Evolutionary conservation across 37 sponge, comb jelly and placozoan species (phyloP), one percentile per base, ranked within the genome.

Genomic region (Geodia barretti): DNA sequence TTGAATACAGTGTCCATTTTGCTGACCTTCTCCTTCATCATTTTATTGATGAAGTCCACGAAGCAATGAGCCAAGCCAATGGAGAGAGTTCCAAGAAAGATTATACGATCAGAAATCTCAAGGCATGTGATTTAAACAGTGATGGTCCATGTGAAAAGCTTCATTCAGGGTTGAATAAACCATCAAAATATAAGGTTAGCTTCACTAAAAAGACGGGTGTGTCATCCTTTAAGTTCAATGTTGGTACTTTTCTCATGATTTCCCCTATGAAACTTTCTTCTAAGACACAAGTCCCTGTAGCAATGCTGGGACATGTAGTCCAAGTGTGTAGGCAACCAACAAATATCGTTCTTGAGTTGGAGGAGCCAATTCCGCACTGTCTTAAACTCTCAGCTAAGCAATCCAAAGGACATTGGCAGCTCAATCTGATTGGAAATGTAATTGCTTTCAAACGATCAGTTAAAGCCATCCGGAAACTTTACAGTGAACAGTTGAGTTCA

Each of bases 351-450:
- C 69, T 83, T 3, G 84, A 86, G 3, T 37, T 91, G 0, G n/a
- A 19, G 7, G 60, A 83, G 25, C 90, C 90, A n/a, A 62, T 91
- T 31, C 72, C 92, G 34, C 14, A 39, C 64, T 86, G 86, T 36
- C 67, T 91, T 1, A 41, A 58, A 73, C n/a, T 39, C 28, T 86
- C 87, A 38, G 77, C 72, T 40, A 2, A 2, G 11, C 39, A 60
- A 7, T 21, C 32, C 2, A 83, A 34, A 60, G 87, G 92, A 20
- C 87, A 83, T 61, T 91, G 92, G 92, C 58, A 82, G 64, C 64
- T 91, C 62, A 69, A 30, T 7, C 79, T 78, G 11, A 54, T 91
- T 35, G 87, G 92, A 4, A 86, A 91, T 61, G 80, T 91, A n/a
- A 86, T 63, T n/a, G 62, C 64, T 39, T 91, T 83, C 72, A 82